These are phyloP conservation scores for Lagorchestes hirsutus DNA, from an alignment of 2,797 vertebrate genomes.

Conservation along the genomic window DNA sequence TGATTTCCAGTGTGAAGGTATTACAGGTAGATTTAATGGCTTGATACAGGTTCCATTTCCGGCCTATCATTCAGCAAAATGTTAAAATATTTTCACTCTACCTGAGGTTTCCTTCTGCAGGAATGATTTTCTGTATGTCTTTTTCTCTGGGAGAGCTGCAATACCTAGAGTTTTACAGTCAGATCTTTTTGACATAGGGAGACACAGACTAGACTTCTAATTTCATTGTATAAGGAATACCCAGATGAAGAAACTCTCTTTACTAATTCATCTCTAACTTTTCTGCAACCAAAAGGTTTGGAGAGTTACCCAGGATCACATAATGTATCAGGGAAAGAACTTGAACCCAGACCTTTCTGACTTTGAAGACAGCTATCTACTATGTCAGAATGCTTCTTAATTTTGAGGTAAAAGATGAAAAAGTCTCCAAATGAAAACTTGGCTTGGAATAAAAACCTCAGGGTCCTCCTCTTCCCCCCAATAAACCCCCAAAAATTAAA, in stretches of 20 bases:
- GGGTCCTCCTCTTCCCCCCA: conserved; percentile 20
- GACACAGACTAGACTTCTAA: not conserved
- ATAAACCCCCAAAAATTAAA: conserved; percentile 39
- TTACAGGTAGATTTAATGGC: not conserved
- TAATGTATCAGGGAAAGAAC: not conserved
- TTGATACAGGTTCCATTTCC: not conserved
- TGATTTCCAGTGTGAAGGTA: not conserved
- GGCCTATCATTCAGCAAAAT: not conserved
- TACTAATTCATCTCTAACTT: not conserved
- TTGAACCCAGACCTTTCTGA: not conserved
- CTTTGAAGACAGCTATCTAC: not conserved
- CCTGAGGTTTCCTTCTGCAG: not conserved
- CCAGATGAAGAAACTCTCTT: not conserved
- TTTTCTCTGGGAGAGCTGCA: conserved; percentile 33
- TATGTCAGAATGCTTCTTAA: not conserved
- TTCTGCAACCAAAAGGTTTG: not conserved
- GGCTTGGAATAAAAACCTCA: conserved; percentile 53
- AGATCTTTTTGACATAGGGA: conserved; percentile 27
- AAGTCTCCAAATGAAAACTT: conserved; percentile 32
- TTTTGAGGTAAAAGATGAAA: conserved; percentile 22
- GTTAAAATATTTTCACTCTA: conserved; percentile 34
- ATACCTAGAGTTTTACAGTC: conserved; percentile 9
- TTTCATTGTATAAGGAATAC: not conserved
- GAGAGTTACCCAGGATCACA: not conserved
- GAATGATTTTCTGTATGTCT: not conserved